These are phyloP conservation scores for Accipiter cooperii DNA, from an alignment of 2,113 vertebrate species.

Conservation along the genomic window DNA sequence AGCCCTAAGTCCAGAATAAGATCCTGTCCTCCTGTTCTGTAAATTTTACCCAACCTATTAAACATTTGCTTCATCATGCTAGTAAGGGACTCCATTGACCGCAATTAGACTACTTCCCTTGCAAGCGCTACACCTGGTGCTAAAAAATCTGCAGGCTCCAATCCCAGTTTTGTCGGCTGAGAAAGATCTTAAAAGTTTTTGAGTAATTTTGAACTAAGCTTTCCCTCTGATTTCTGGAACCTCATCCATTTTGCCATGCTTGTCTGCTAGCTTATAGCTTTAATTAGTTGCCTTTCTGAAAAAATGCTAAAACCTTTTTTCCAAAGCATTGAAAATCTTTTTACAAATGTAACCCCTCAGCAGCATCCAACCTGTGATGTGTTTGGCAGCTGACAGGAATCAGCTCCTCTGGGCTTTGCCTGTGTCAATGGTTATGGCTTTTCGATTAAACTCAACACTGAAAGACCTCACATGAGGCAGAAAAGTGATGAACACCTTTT, in stretches of 20 bases:
- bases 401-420: neutral
- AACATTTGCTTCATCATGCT: neutral
- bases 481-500: neutral
- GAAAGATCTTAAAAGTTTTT: neutral
- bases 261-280: neutral
- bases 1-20: neutral
- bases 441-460: neutral
- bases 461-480: neutral
- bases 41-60: neutral
- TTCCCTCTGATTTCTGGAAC: neutral
- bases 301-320: neutral
- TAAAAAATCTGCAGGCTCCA: neutral
- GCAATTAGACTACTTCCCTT: neutral
- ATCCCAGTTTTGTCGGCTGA: neutral
- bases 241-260: neutral
- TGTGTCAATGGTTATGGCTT: neutral
- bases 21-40: neutral
- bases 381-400: neutral
- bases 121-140: neutral
- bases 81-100: neutral
- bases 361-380: neutral
- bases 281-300: neutral
- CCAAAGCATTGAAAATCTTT: neutral
- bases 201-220: neutral
- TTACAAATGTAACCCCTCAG: neutral